phyloP scores from a whole-genome alignment of 2,113 vertebrate species.

The Spermophilus dauricus region DNA sequence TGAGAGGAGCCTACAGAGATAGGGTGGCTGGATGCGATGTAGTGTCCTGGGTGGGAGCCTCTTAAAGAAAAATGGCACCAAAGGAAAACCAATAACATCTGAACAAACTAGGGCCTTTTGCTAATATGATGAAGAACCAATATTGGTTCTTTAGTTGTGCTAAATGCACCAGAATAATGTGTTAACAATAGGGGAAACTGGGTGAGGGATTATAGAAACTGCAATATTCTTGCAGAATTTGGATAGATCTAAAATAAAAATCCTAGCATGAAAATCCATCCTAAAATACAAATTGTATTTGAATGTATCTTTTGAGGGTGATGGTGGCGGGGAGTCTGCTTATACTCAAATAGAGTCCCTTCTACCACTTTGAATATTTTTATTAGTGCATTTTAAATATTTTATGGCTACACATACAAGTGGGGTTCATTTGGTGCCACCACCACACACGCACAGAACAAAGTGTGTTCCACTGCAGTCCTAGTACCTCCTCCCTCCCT shows the following conservation, averaged over 20 bases:
- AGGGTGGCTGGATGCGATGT: background rate
- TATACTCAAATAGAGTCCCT: too few species aligned
- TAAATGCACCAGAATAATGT: background rate
- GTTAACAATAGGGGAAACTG: background rate
- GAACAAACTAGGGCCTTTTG: background rate
- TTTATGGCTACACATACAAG: too few species aligned
- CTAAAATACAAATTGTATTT: constrained; percentile 32
- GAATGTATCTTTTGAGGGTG: background rate
- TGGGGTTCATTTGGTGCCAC: too few species aligned
- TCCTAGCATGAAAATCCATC: background rate
- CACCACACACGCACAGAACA: too few species aligned
- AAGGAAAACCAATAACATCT: background rate
- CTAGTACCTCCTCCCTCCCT: too few species aligned
- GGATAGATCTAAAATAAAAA: background rate
- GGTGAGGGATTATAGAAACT: background rate
- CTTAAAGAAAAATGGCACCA: background rate
- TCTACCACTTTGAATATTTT: too few species aligned
- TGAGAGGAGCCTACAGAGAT: background rate
- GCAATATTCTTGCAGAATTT: background rate
- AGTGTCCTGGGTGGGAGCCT: background rate
- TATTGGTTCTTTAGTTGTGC: background rate
- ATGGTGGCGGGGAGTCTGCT: too few species aligned
- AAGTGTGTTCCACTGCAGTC: too few species aligned
- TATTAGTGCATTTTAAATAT: too few species aligned
- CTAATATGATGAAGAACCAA: background rate